These are phyloP conservation scores for Silvanus unidentatus DNA, from an alignment of 2,888 invertebrate genomes.

Conservation along the genomic window DNA sequence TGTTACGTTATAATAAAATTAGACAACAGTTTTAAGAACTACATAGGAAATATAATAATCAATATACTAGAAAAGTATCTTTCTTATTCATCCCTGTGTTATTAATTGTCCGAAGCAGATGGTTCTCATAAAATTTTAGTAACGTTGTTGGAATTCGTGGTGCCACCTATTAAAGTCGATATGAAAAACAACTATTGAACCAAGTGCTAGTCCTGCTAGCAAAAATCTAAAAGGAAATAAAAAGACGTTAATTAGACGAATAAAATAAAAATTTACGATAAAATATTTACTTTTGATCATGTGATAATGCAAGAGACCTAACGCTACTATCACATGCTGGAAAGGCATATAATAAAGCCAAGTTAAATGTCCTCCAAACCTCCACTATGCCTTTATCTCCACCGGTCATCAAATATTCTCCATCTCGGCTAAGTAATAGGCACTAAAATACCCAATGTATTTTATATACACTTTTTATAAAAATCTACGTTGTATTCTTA, in stretches of 20 bases:
- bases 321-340: conserved; percentile 95
- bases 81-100: neutral
- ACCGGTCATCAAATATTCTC: conserved; percentile 97
- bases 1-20: neutral
- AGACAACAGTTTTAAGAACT: conserved; percentile 1
- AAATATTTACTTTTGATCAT: conserved; percentile 90
- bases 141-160: conserved; percentile 92
- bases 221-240: conserved; percentile 82
- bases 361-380: conserved; percentile 96
- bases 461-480: conserved; percentile 1
- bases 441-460: no score
- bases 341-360: conserved; percentile 95
- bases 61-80: neutral
- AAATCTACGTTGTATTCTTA: no score
- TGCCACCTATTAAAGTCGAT: conserved; percentile 99
- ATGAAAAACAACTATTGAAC: conserved; percentile 97
- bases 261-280: conserved; percentile 6
- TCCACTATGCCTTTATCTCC: conserved; percentile 96
- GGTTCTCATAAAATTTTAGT: conserved; percentile 48
- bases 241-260: neutral
- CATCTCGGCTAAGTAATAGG: conserved; percentile 90
- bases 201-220: conserved; percentile 93
- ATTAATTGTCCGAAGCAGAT: no score
- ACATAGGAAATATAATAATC: neutral
- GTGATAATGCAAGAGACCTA: conserved; percentile 88